Evolutionary conservation across 2,888 invertebrate species (phyloP).

Genomic region (Calameuta pallipes): DNA sequence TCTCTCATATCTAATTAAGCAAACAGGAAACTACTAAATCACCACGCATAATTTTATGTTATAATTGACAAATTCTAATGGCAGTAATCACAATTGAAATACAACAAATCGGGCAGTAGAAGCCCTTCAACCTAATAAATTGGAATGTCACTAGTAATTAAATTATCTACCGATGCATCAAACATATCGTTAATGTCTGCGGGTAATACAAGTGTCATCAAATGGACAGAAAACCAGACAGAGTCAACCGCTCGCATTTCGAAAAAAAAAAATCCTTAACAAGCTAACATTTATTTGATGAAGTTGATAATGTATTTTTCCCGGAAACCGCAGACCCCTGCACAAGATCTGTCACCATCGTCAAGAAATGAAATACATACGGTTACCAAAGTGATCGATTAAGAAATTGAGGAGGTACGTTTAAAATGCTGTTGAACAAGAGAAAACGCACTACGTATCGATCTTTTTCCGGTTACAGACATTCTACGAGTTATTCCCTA

Average conservation of each 20-base stretch:
- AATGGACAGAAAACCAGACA: not conserved
- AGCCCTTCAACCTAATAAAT: constrained; percentile 35
- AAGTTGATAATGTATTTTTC: not conserved
- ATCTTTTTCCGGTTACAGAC: not conserved
- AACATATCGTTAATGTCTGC: not conserved
- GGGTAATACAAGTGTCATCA: not conserved
- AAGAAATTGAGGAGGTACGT: too few species aligned
- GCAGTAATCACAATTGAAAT: not conserved
- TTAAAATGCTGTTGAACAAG: not conserved
- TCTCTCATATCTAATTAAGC: not conserved
- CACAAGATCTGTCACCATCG: not conserved
- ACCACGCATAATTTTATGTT: too few species aligned
- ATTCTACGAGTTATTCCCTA: not conserved
- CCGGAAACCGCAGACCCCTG: not conserved
- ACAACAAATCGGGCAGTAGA: constrained; percentile 29
- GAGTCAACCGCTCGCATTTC: not conserved
- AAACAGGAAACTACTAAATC: not conserved
- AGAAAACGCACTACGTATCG: not conserved
- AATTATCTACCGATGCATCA: constrained; percentile 36
- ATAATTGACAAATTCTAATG: not conserved
- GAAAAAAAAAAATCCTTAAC: too few species aligned
- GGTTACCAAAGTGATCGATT: too few species aligned
- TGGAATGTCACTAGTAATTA: constrained; percentile 41
- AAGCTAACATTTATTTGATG: not conserved
- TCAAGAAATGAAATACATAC: not conserved